Evolutionary conservation across 2,797 vertebrate genomes (phyloP), one percentile per base, ranked within the genome.

Genomic region (Danionella dracula): DNA sequence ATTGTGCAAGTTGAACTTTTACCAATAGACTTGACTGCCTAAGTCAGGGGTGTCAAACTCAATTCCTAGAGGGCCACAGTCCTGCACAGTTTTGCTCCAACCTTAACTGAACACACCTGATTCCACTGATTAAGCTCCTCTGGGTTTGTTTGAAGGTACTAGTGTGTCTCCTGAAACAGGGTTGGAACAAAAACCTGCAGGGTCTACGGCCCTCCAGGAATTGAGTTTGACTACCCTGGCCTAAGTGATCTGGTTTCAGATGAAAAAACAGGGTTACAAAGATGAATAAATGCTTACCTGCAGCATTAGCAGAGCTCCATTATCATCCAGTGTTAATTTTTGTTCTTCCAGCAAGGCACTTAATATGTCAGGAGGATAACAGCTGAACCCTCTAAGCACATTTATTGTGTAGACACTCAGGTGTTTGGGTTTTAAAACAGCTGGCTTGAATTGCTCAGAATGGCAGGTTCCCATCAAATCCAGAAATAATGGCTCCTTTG

Each of bases 381-480:
- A 82, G 0, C 87, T 89, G 66, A 94, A 79, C 15, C 86, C 86
- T 53, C 81, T 82, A 0, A 65, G 71, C 77, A 83, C 73, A 51
- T 93, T 87, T 4, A 78, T 84, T 66, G 76, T 83, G 74, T 91
- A 90, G 49, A 84, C 72, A 12, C 57, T 57, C 44, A 98, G 84
- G 66, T 97, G 92, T 70, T 86, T 90, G 42, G 92, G 81, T 42
- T 75, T 87, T 68, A 98, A 78, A 27, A 89, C 68, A 46, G 76
- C 75, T 16, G 94, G 92, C 46, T 89, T 87, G 35, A 66, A 78
- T 46, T 66, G 78, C 62, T 92, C 89, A 8, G 93, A 92, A 78
- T 93, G 91, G 78, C 94, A 97, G 62, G 93, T 96, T 55, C 96
- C 97, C 64, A 96, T 87, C 77, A 99, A 74, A 72, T 97, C 92